Percentiles rank a stretch among this genome's conserved stretches.
phyloP scores from a whole-genome alignment of 2,888 invertebrate genomes.

The Brenthis ino region DNA sequence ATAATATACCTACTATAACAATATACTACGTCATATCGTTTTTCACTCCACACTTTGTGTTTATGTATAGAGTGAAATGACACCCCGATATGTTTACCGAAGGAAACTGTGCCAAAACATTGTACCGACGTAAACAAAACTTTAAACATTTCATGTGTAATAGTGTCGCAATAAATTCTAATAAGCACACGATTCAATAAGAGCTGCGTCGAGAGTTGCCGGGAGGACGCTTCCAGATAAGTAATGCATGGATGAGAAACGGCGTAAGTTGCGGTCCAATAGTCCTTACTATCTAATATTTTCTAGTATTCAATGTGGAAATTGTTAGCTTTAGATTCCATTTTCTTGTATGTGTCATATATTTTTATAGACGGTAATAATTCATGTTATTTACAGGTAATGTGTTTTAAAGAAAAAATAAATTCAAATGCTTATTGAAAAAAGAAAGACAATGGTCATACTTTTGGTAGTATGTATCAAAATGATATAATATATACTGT shows the following conservation, averaged over 20 bases:
- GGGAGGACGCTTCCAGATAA: slow-evolving; percentile 20
- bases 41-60: background rate
- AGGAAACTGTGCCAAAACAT: slow-evolving; percentile 4
- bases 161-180: slow-evolving; percentile 26
- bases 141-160: slow-evolving; percentile 12
- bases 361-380: too few species aligned
- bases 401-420: too few species aligned
- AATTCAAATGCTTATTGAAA: too few species aligned
- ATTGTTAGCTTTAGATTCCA: slow-evolving; percentile 7
- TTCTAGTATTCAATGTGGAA: background rate
- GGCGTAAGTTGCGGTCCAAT: slow-evolving; percentile 12
- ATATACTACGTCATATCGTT: too few species aligned
- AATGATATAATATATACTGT: too few species aligned
- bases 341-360: background rate
- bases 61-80: background rate
- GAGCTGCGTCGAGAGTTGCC: slow-evolving; percentile 15
- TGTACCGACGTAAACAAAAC: slow-evolving; percentile 4
- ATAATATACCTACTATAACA: too few species aligned
- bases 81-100: background rate
- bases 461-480: too few species aligned
- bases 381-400: too few species aligned
- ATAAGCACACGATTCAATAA: slow-evolving; percentile 26
- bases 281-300: slow-evolving; percentile 8
- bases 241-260: slow-evolving; percentile 25
- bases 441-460: too few species aligned